phyloP scores from a whole-genome alignment of 2,797 vertebrate genomes.

The Melanotaenia maccullochi region DNA sequence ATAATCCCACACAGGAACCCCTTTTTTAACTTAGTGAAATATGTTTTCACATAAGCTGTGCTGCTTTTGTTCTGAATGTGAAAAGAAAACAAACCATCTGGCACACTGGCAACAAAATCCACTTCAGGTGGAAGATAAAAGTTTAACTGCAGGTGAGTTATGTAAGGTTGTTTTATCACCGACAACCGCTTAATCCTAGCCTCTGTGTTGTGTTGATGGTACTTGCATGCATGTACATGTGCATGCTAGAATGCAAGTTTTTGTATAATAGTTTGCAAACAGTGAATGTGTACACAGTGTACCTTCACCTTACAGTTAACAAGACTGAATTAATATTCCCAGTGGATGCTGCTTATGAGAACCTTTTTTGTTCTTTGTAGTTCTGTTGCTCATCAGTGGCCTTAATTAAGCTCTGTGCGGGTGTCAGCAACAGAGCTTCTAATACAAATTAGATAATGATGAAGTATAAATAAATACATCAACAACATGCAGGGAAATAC shows the following conservation, averaged over 20 bases:
- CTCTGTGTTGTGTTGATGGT: background rate
- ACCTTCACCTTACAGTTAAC: background rate
- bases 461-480: constrained; percentile 5
- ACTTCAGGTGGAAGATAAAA: constrained; percentile 13
- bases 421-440: background rate
- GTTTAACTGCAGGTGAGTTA: constrained; percentile 21
- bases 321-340: constrained; percentile 1
- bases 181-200: constrained; percentile 18
- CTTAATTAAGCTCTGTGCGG: constrained; percentile 2
- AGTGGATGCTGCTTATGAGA: background rate
- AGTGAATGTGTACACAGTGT: background rate
- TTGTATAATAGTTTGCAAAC: background rate
- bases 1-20: constrained; percentile 29
- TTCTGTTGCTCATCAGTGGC: constrained; percentile 1
- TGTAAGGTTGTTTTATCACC: constrained; percentile 21
- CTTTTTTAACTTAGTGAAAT: constrained; percentile 7
- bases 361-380: background rate
- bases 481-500: background rate
- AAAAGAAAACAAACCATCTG: constrained; percentile 39
- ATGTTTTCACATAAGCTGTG: background rate
- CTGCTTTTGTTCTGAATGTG: constrained; percentile 19
- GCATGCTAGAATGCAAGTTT: background rate
- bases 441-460: background rate
- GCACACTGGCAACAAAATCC: constrained; percentile 10
- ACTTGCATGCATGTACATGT: background rate